phyloP scores from a whole-genome alignment of 1,140 invertebrate genomes.

The Eriocheir sinensis region DNA sequence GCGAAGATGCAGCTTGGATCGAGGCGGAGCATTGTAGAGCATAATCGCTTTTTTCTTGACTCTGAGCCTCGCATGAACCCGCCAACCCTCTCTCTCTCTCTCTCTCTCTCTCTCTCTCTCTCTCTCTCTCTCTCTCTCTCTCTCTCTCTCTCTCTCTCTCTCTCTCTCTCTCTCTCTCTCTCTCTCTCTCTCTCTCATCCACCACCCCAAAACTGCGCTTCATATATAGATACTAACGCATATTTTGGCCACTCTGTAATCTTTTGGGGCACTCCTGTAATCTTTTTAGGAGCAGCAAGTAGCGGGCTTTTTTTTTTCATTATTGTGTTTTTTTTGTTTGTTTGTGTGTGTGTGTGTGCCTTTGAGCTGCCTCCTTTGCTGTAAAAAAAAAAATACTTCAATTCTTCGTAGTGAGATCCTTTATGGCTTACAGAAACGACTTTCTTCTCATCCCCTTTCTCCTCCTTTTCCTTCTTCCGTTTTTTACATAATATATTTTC shows the following conservation, averaged over 20 bases:
- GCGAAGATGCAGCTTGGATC: neutral
- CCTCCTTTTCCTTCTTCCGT: neutral
- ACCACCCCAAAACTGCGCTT: too few relatives aligned
- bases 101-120: constrained; percentile 15
- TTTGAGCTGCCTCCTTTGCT: too few relatives aligned
- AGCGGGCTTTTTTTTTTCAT: too few relatives aligned
- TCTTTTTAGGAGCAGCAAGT: too few relatives aligned
- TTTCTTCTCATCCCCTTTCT: neutral
- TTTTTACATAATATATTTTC: neutral
- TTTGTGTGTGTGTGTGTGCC: too few relatives aligned
- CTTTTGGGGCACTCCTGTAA: too few relatives aligned
- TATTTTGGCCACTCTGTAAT: too few relatives aligned
- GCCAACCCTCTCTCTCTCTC: neutral
- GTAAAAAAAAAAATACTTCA: too few relatives aligned
- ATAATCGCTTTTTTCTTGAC: neutral
- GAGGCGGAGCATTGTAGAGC: neutral
- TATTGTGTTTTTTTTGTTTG: too few relatives aligned
- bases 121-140: constrained; percentile 43
- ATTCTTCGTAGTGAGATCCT: too few relatives aligned
- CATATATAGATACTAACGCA: too few relatives aligned
- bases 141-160: constrained; percentile 16
- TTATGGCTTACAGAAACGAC: too few relatives aligned
- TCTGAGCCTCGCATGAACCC: neutral
- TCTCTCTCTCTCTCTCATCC: neutral
- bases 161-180: constrained; percentile 11